Conservation (phyloP, 2,113 vertebrate species). For the Indri indri region DNA sequence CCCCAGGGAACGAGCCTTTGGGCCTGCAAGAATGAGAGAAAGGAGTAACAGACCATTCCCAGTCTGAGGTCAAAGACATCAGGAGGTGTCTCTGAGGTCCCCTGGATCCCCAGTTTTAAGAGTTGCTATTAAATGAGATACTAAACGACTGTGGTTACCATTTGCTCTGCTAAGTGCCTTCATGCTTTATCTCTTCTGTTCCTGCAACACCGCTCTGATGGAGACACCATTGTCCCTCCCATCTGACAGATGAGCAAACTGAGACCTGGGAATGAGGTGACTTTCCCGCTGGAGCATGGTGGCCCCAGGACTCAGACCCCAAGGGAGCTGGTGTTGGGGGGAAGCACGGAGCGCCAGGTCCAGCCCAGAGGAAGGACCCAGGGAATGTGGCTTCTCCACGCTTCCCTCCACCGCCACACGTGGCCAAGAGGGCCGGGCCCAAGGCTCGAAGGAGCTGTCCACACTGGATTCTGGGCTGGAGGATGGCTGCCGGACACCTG, state of each 20-base stretch:
- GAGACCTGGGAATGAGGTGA: background rate
- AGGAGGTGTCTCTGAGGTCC: background rate
- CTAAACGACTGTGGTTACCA: no score
- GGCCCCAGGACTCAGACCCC: background rate
- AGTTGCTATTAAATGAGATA: background rate
- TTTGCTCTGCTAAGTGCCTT: no score
- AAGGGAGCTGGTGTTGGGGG: background rate
- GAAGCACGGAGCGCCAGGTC: fast-evolving
- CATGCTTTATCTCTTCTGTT: background rate
- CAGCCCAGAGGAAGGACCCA: background rate
- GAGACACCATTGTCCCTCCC: fast-evolving
- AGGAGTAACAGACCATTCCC: fast-evolving
- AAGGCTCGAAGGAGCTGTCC: background rate
- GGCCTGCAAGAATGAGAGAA: background rate
- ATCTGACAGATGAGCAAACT: background rate
- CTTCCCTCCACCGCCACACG: background rate
- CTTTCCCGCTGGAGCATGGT: fast-evolving
- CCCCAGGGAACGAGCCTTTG: fast-evolving
- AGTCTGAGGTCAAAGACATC: background rate
- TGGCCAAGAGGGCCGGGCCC: background rate
- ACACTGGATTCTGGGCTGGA: fast-evolving
- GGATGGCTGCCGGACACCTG: no score
- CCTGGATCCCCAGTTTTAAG: background rate
- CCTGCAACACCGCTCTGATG: fast-evolving
- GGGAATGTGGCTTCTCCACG: background rate